Base-by-base conservation (phyloP, 1,140 invertebrate genomes). In the Lineus longissimus region DNA sequence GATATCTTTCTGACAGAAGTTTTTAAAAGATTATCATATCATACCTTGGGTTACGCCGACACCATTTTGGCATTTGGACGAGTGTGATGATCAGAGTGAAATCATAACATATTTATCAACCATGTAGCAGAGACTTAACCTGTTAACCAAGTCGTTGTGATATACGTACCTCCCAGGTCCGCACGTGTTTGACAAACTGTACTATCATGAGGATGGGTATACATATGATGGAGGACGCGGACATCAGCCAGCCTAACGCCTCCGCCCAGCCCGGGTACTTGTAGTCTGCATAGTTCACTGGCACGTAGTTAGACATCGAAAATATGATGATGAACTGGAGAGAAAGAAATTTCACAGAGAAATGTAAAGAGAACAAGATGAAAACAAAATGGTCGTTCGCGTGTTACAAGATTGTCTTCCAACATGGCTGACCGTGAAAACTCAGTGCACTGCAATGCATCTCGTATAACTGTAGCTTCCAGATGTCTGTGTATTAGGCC, bases 291-390 rank as follows among this genome's bases (percentile, higher is more conserved):
- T 76, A 76, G 0, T 70, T 66, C 19, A 74, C 76, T 17, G 76
- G 68, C 11, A 87, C 86, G 75, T 91, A 93, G 30, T 87, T 89
- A 70, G 92, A 82, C 6, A 95, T 78, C 0, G 92, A 92, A 74
- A 93, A 95, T 0, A 92, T 88, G 17, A 91, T 95, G 68, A 95
- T 95, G 77, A 93, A 91, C 77, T 88, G 69, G 29, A 65, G 69
- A 29, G 62, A 40, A 63, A 55, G 27, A 40, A 11, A 2, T 11
- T 19, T 27, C 11, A 2, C 11, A 36, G 19, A 60, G 15, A 23
- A 11, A 19, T 51, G 2, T 59, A 19, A 22, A 56, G 13, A 2
- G 17, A 36, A 36, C 4, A 36, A 4, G 33, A 36, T 15, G 33
- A 23, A 11, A 58, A 19, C 58, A 22, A 7, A 7, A 45, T 57